These are phyloP conservation scores for Vireo altiloquus DNA, from an alignment of 2,113 vertebrate species.

Conservation along the genomic window DNA sequence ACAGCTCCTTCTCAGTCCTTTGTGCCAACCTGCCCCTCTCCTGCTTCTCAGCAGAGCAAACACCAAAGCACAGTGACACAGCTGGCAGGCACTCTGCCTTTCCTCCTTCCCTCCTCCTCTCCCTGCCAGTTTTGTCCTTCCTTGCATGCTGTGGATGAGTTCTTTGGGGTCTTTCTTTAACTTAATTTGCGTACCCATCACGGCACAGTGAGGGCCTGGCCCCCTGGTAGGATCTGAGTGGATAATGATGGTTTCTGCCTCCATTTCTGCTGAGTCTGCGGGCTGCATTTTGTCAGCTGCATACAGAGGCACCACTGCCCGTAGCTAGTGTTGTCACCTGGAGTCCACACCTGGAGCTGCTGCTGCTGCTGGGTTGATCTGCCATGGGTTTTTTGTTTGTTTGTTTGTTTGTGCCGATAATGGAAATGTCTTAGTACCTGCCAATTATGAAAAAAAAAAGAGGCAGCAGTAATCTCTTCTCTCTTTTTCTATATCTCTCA, in stretches of 20 bases:
- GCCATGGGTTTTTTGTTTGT: neutral
- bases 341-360: neutral
- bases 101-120: neutral
- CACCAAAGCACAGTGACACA: neutral
- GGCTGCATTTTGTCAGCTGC: neutral
- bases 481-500: neutral
- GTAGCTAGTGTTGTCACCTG: neutral
- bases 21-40: neutral
- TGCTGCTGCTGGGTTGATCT: neutral
- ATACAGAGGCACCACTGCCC: neutral
- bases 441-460: neutral
- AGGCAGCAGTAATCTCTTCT: neutral
- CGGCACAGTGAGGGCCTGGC: neutral
- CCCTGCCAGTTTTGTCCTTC: neutral
- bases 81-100: neutral
- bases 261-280: neutral
- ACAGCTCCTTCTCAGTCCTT: neutral
- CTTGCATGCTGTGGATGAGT: neutral
- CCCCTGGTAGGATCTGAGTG: neutral
- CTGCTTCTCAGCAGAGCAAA: neutral
- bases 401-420: neutral
- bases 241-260: neutral
- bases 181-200: neutral
- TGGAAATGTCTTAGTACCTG: slow-evolving; percentile 38
- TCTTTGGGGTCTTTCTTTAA: slow-evolving; percentile 26